Evolutionary conservation across 2,113 vertebrate genomes (phyloP).

Genomic region (Erinaceus europaeus): DNA sequence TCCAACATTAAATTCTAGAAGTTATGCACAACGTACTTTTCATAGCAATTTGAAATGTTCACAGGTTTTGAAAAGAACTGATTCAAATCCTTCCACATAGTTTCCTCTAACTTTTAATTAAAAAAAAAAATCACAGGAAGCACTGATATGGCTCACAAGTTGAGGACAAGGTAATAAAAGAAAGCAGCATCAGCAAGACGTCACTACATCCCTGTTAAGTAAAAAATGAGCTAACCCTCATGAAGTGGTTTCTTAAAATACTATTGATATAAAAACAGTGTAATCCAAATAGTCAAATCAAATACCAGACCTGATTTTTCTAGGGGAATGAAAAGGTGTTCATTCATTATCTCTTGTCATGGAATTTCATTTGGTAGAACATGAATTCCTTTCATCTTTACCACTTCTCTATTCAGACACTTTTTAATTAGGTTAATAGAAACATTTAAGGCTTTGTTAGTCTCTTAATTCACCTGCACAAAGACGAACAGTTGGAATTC

Average conservation of each 20-base stretch:
- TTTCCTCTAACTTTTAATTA: not conserved
- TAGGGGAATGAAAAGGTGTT: not conserved
- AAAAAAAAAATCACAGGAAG: not conserved
- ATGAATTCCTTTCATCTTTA: slow-evolving; percentile 17
- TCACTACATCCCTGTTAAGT: not conserved
- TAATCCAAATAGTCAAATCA: not conserved
- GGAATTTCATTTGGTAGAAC: not conserved
- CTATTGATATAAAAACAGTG: slow-evolving; percentile 22
- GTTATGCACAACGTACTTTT: not conserved
- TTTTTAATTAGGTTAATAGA: slow-evolving; percentile 66
- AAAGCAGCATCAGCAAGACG: not conserved
- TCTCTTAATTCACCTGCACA: slow-evolving; percentile 66
- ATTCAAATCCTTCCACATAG: not conserved
- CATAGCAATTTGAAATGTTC: not conserved
- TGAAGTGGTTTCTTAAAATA: not conserved
- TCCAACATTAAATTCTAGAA: not conserved
- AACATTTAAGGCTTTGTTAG: slow-evolving; percentile 49
- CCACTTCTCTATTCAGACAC: slow-evolving; percentile 33
- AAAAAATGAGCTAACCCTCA: not conserved
- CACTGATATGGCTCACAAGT: not conserved
- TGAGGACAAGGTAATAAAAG: not conserved
- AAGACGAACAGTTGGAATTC: slow-evolving; percentile 53
- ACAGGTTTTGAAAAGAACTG: not conserved
- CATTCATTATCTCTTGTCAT: not conserved
- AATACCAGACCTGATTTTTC: not conserved